Evolutionary conservation across 2,888 invertebrate species (phyloP).

Genomic region (Epinotia bilunana): DNA sequence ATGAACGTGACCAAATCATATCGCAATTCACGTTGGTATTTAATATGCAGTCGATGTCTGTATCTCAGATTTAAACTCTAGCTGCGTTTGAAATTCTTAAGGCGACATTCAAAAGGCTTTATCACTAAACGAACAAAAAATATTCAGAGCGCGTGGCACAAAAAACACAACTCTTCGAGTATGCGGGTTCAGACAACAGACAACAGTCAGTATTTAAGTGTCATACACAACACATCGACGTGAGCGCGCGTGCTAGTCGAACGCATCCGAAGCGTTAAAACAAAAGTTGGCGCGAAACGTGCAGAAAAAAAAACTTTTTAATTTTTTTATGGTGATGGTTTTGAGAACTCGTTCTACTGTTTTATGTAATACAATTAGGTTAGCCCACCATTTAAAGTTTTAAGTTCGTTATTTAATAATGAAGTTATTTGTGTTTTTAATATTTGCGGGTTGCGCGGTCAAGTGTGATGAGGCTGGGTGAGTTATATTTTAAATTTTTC

Average conservation of each 20-base stretch:
- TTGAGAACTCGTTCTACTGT: not conserved
- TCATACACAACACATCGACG: conserved; percentile 59
- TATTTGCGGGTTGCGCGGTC: conserved; percentile 45
- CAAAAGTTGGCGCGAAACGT: conserved; percentile 58
- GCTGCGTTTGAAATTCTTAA: conserved; percentile 4
- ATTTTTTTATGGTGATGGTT: conserved; percentile 26
- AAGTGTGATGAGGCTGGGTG: conserved; percentile 45
- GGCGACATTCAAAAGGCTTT: conserved; percentile 25
- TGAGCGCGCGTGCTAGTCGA: conserved; percentile 53
- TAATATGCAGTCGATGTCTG: not conserved
- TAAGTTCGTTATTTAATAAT: conserved; percentile 6
- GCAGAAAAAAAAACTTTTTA: not conserved
- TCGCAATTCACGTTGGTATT: not conserved
- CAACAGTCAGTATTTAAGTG: conserved; percentile 54
- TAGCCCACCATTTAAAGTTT: conserved; percentile 7
- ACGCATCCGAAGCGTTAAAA: conserved; percentile 53
- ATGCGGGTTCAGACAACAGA: conserved; percentile 23
- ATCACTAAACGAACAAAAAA: conserved; percentile 24
- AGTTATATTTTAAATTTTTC: conserved; percentile 7
- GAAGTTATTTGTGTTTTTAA: conserved; percentile 41
- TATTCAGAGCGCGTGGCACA: conserved; percentile 34
- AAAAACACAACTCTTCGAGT: conserved; percentile 44
- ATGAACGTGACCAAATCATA: not conserved
- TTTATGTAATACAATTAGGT: not conserved
- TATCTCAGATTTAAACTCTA: not conserved